phyloP scores from a whole-genome alignment of 2,888 invertebrate genomes.

The Mythimna vitellina region DNA sequence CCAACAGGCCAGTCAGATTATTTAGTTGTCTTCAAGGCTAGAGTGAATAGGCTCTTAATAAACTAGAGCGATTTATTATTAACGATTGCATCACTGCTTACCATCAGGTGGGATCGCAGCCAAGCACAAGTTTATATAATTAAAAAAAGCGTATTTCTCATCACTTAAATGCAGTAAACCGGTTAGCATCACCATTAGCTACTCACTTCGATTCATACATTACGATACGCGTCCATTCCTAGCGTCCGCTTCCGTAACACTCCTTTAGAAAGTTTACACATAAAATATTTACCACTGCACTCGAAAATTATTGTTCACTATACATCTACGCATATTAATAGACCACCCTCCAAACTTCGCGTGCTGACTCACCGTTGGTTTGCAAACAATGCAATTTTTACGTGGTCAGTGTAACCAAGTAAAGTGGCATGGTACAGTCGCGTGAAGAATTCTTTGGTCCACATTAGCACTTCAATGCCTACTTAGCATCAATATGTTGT shows the following conservation, averaged over 20 bases:
- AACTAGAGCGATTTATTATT: too few species aligned
- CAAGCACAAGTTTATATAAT: too few species aligned
- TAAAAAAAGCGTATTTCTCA: constrained; percentile 23
- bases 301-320: constrained; percentile 61
- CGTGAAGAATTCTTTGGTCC: constrained; percentile 63
- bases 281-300: constrained; percentile 53
- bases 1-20: too few species aligned
- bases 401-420: constrained; percentile 45
- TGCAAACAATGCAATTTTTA: constrained; percentile 47
- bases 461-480: constrained; percentile 62
- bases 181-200: constrained; percentile 36
- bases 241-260: constrained; percentile 70
- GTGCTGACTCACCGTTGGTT: constrained; percentile 61
- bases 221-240: constrained; percentile 61
- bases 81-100: too few species aligned
- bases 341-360: constrained; percentile 41
- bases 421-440: constrained; percentile 47
- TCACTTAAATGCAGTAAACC: constrained; percentile 41
- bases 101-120: too few species aligned
- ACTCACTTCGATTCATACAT: constrained; percentile 51
- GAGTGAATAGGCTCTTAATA: too few species aligned
- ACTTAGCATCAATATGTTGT: constrained; percentile 50
- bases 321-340: constrained; percentile 63
- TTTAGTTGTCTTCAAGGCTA: too few species aligned
- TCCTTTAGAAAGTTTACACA: constrained; percentile 71